A percentile compares a stretch with the other conserved stretches of the same genome.
These are phyloP conservation scores for Tauraco erythrolophus DNA, from an alignment of 2,113 vertebrate genomes.

Conservation along the genomic window DNA sequence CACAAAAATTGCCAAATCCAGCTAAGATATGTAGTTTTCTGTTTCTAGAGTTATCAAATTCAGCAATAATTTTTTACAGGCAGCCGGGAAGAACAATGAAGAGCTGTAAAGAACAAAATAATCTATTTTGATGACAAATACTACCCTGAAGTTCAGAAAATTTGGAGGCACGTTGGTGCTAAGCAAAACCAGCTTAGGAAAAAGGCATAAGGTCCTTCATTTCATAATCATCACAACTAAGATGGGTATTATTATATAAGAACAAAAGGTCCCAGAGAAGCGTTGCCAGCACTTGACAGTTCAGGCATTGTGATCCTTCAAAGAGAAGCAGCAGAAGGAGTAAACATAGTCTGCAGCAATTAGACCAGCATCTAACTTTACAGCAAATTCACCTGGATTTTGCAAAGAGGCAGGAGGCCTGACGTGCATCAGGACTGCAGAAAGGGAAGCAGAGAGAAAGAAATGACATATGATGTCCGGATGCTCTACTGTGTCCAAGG, in stretches of 20 bases:
- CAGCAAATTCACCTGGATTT: neutral
- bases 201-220: neutral
- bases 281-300: neutral
- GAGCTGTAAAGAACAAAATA: conserved; percentile 39
- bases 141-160: conserved; percentile 57
- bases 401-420: neutral
- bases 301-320: neutral
- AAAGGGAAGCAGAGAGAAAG: conserved; percentile 1
- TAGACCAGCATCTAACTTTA: neutral
- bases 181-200: conserved; percentile 35
- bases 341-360: neutral
- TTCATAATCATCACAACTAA: conserved; percentile 12
- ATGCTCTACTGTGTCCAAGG: conserved; percentile 21
- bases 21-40: neutral
- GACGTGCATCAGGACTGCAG: neutral
- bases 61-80: conserved; percentile 2
- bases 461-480: conserved; percentile 24
- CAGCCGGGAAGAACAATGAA: conserved; percentile 39
- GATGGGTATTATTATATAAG: conserved; percentile 30
- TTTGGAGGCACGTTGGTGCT: neutral
- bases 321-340: neutral
- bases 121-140: conserved; percentile 49
- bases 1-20: neutral
- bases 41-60: conserved; percentile 42
- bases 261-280: conserved; percentile 9